Base-by-base conservation (phyloP, 2,113 vertebrate genomes). In the Marcusenius ussheri region DNA sequence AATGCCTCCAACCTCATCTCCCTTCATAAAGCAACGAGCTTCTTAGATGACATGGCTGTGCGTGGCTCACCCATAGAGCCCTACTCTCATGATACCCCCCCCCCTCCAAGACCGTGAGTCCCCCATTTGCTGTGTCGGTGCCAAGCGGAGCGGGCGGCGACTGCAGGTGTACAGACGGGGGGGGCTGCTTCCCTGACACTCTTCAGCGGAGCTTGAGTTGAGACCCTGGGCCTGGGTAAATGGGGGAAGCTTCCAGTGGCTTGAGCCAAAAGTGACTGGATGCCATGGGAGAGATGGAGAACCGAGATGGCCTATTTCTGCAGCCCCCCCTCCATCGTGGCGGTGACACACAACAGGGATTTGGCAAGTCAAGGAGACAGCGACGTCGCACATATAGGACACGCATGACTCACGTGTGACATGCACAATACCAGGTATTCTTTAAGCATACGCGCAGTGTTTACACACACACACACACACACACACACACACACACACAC, bases 241-340 rank as follows among this genome's bases (percentile, higher is more conserved):
- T 8, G 80, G 53, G 10, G 87, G 89, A 62, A 49, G 56, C 89
- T 89, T 87, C 66, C 21, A 17, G 42, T 31, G 87, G 53, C 50
- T 90, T 62, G 91, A 92, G 92, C 89, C 91, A 92, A 91, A 91
- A 93, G 90, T 92, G 89, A 87, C 89, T 49, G 89, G 89, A 46
- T 3, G 24, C 35, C 39, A 19, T 56, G 88, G 19, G 24, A 91
- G 90, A 74, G 58, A 85, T 17, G 51, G 42, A 90, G 90, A 89
- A 91, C 91, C 91, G 88, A 58, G 86, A 90, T 96, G 95, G 95
- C 95, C 95, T 94, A 96, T 94, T 96, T 96, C 95, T 95, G 91
- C 91, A 93, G 94, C 91, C 93, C 93, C 94, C 89, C 91, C 74
- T 39, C 11, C 13, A 80, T 42, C 3, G 35, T 39, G 74, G 62